Conservation (phyloP, 1,140 invertebrate species). For the Zaprionus nigranus region DNA sequence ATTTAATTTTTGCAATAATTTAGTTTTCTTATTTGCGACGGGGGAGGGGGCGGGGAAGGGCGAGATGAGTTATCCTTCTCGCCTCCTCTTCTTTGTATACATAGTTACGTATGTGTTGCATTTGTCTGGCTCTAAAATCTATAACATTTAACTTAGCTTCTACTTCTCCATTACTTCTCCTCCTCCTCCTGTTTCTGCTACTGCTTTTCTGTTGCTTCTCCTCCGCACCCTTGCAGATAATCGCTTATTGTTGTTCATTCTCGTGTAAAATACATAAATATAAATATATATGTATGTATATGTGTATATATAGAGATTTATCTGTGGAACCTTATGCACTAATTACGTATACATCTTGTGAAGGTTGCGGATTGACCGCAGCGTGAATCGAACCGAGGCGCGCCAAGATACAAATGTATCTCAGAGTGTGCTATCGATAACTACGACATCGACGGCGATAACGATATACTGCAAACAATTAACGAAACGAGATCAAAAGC, state of each 20-base stretch:
- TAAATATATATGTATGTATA: constrained; percentile 70
- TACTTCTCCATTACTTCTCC: constrained; percentile 49
- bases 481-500: constrained; percentile 80
- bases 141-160: constrained; percentile 79
- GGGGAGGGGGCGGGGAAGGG: constrained; percentile 9
- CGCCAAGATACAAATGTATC: constrained; percentile 19
- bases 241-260: constrained; percentile 75
- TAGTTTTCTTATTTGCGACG: constrained; percentile 55
- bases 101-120: constrained; percentile 66
- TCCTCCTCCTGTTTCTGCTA: neutral
- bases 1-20: constrained; percentile 73
- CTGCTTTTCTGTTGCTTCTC: constrained; percentile 27
- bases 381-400: constrained; percentile 56
- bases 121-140: constrained; percentile 70
- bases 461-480: constrained; percentile 69
- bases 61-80: constrained; percentile 1
- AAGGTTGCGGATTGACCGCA: constrained; percentile 61
- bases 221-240: constrained; percentile 50
- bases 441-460: constrained; percentile 51
- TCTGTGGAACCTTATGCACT: constrained; percentile 74
- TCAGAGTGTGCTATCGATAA: constrained; percentile 16
- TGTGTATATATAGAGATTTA: constrained; percentile 43
- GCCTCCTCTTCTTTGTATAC: constrained; percentile 43
- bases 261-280: constrained; percentile 66
- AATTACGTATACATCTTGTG: constrained; percentile 84